A percentile compares a stretch with the other conserved stretches of the same genome.
Evolutionary conservation across 2,113 vertebrate species (phyloP).

Genomic region (Propithecus coquereli): DNA sequence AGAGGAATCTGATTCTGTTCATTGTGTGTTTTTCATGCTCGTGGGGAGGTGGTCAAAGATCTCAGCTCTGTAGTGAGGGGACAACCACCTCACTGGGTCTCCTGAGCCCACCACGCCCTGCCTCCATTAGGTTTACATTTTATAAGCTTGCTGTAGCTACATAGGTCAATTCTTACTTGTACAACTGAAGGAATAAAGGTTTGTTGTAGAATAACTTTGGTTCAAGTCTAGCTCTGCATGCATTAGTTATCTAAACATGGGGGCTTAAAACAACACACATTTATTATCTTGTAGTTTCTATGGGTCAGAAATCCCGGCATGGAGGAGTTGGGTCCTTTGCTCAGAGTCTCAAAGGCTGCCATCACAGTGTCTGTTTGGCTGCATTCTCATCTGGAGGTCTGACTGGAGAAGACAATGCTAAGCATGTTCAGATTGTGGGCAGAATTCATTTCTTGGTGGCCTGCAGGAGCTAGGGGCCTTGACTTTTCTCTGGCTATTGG

Average conservation of each 20-base stretch:
- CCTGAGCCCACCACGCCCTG: neutral
- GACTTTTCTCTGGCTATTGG: neutral
- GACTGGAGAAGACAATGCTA: neutral
- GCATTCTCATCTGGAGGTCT: neutral
- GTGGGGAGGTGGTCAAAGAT: neutral
- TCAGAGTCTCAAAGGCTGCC: neutral
- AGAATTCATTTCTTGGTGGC: neutral
- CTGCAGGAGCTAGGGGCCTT: neutral
- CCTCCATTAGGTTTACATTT: neutral
- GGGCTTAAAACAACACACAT: neutral
- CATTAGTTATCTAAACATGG: neutral
- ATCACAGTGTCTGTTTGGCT: neutral
- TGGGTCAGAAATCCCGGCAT: neutral
- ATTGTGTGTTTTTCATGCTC: neutral
- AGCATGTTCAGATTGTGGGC: neutral
- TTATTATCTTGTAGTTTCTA: neutral
- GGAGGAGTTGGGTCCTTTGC: neutral
- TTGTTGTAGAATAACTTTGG: neutral
- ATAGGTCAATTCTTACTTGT: neutral
- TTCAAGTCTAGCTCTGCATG: neutral
- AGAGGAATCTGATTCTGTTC: neutral
- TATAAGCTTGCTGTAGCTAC: neutral
- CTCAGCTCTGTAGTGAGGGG: neutral
- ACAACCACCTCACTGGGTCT: neutral
- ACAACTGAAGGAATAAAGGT: neutral